These are phyloP conservation scores for Calameuta pallipes DNA, from an alignment of 2,888 invertebrate species.

Conservation along the genomic window DNA sequence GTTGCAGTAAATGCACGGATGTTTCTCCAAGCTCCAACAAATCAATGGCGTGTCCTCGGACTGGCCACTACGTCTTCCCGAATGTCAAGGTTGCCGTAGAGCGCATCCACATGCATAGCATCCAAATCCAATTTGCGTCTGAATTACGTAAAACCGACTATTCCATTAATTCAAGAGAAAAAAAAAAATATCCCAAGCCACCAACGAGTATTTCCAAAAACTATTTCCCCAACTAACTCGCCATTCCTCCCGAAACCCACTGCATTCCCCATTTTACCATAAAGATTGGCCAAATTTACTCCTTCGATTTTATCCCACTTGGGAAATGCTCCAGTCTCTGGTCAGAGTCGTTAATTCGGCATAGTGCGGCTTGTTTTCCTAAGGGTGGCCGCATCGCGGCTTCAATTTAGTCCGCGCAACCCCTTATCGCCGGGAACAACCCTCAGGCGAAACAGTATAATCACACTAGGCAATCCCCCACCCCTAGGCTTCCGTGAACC, in stretches of 20 bases:
- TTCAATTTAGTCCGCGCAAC: neutral
- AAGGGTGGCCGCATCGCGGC: neutral
- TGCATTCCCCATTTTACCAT: neutral
- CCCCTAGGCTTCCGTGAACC: neutral
- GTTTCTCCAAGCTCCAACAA: slow-evolving; percentile 33
- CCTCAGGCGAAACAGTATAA: neutral
- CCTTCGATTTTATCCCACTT: neutral
- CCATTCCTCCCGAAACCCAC: no score
- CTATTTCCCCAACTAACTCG: no score
- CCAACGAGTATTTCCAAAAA: neutral
- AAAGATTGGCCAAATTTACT: neutral
- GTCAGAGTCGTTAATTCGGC: neutral
- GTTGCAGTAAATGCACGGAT: slow-evolving; percentile 37
- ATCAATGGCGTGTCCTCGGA: slow-evolving; percentile 35
- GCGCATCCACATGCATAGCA: neutral
- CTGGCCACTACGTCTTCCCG: slow-evolving; percentile 24
- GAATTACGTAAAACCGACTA: neutral
- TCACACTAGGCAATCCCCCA: neutral
- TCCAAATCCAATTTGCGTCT: neutral
- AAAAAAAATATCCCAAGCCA: neutral
- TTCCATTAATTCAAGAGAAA: neutral
- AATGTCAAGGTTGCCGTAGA: slow-evolving; percentile 39
- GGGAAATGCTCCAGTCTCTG: neutral
- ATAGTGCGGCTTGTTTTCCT: neutral
- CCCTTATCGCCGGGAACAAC: neutral